These are phyloP conservation scores for Onychomys torridus DNA, from an alignment of 2,797 vertebrate genomes.

Conservation along the genomic window DNA sequence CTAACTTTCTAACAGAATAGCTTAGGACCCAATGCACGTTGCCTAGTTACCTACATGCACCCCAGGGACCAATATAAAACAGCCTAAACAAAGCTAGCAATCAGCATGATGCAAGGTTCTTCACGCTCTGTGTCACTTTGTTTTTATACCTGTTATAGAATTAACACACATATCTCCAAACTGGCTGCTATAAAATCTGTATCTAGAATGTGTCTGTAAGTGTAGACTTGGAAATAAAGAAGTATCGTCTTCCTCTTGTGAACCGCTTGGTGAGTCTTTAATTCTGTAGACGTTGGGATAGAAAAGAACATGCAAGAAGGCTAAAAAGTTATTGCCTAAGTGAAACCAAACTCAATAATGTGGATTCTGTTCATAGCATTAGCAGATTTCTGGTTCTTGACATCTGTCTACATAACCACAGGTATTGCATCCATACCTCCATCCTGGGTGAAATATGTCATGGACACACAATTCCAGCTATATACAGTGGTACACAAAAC, in stretches of 20 bases:
- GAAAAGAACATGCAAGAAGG: neutral
- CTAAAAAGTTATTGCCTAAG: neutral
- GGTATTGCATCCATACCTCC: neutral
- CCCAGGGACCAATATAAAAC: neutral
- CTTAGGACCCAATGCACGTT: neutral
- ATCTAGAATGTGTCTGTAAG: conserved; percentile 42
- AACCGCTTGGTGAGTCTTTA: neutral
- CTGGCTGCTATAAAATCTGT: neutral
- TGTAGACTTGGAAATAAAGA: conserved; percentile 50
- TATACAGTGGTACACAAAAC: neutral
- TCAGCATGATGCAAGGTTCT: neutral
- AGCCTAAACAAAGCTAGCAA: neutral
- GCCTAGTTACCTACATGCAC: neutral
- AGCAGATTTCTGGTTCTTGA: neutral
- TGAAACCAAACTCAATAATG: neutral
- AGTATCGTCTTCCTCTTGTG: neutral
- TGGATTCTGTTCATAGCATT: neutral
- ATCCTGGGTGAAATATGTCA: neutral
- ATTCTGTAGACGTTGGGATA: neutral
- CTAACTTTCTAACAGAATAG: conserved; percentile 31
- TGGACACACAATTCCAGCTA: neutral
- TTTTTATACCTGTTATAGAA: conserved; percentile 53
- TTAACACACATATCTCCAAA: neutral
- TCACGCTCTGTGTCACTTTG: neutral
- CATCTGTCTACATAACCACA: neutral